Percentiles rank a stretch among this genome's conserved stretches.
These are phyloP conservation scores for Morpho achilles DNA, from an alignment of 2,888 invertebrate genomes.

Conservation along the genomic window DNA sequence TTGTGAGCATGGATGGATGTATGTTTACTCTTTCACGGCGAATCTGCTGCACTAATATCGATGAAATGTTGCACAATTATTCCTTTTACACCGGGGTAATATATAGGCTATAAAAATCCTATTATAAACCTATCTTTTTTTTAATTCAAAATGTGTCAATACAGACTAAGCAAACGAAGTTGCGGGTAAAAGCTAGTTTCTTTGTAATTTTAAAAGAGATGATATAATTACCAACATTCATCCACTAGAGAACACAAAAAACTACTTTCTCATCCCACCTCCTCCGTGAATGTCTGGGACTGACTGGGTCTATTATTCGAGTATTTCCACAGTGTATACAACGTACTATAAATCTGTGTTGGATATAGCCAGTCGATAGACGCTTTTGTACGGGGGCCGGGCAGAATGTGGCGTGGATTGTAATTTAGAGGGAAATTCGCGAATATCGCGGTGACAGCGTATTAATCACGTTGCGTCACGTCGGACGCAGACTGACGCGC, in stretches of 20 bases:
- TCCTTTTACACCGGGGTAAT: too few relatives aligned
- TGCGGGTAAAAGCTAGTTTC: too few relatives aligned
- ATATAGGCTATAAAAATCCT: too few relatives aligned
- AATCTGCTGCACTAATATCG: too few relatives aligned
- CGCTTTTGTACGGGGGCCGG: constrained; percentile 18
- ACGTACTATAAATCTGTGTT: neutral
- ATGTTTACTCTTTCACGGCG: too few relatives aligned
- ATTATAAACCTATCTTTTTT: too few relatives aligned
- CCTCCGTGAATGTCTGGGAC: neutral
- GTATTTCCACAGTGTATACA: constrained; percentile 2
- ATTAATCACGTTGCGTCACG: constrained; percentile 40
- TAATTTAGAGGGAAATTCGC: constrained; percentile 31
- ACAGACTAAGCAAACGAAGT: too few relatives aligned
- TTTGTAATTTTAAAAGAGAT: too few relatives aligned
- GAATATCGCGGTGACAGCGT: constrained; percentile 37
- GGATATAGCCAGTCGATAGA: constrained; percentile 18
- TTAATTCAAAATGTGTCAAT: too few relatives aligned
- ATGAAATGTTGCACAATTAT: too few relatives aligned
- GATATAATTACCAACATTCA: too few relatives aligned
- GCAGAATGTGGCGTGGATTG: constrained; percentile 22
- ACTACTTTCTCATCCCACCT: neutral
- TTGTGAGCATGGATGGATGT: too few relatives aligned
- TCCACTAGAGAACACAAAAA: neutral
- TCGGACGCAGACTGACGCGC: constrained; percentile 37
- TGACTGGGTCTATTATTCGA: neutral